phyloP scores from a whole-genome alignment of 1,140 invertebrate species.

The Eueides isabella region DNA sequence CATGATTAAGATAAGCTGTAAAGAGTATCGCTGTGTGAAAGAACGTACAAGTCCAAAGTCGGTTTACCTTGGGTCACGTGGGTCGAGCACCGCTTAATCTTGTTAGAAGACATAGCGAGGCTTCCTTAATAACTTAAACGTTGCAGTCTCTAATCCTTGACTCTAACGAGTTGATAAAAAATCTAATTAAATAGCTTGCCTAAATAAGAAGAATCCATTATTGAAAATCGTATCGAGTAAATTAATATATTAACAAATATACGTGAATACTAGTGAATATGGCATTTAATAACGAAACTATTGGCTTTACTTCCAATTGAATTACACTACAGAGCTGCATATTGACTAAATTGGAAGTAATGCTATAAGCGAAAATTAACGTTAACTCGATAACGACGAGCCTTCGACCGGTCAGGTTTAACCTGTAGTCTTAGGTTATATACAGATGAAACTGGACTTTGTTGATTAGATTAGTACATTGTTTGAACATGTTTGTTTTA shows the following conservation, averaged over 20 bases:
- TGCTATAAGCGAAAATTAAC: constrained; percentile 52
- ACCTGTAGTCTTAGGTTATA: constrained; percentile 44
- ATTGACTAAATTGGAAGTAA: constrained; percentile 43
- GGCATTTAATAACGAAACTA: constrained; percentile 19
- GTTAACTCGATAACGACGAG: constrained; percentile 54
- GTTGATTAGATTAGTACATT: constrained; percentile 26
- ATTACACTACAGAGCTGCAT: constrained; percentile 34
- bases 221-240: no score
- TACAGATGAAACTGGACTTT: constrained; percentile 30
- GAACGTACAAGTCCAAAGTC: constrained; percentile 41
- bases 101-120: constrained; percentile 63
- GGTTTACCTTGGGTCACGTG: constrained; percentile 47
- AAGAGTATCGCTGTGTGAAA: constrained; percentile 34
- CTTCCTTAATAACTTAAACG: constrained; percentile 75
- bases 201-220: background rate
- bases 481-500: background rate
- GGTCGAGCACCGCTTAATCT: constrained; percentile 61
- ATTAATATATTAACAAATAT: background rate
- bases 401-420: constrained; percentile 44
- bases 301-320: constrained; percentile 32
- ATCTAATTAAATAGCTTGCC: background rate
- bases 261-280: background rate
- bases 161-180: constrained; percentile 42
- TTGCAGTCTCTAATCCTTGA: constrained; percentile 53
- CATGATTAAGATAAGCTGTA: constrained; percentile 40